Percentiles rank a stretch among this genome's conserved stretches.
Evolutionary conservation across 2,888 invertebrate genomes (phyloP).

Genomic region (Euclidia mi): DNA sequence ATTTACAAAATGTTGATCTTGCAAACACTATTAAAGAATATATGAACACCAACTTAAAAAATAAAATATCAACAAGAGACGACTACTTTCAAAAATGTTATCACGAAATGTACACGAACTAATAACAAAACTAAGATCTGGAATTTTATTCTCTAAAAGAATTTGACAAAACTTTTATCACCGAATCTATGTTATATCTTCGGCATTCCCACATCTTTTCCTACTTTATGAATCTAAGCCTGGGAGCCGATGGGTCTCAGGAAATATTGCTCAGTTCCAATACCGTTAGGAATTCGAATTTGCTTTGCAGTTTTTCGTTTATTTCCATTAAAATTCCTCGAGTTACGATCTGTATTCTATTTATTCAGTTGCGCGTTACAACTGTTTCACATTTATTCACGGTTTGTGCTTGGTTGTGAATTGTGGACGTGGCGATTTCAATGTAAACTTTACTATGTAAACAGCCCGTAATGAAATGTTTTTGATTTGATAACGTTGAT

Average conservation of each 20-base stretch:
- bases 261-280: constrained; percentile 66
- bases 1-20: too few relatives aligned
- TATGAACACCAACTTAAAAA: not conserved
- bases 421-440: constrained; percentile 57
- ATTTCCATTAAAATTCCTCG: constrained; percentile 75
- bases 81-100: not conserved
- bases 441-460: constrained; percentile 56
- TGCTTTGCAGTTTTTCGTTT: constrained; percentile 67
- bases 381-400: constrained; percentile 62
- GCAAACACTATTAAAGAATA: too few relatives aligned
- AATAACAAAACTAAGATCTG: not conserved
- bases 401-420: constrained; percentile 49
- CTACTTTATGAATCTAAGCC: constrained; percentile 45
- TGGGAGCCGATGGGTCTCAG: constrained; percentile 29
- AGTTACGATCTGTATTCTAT: constrained; percentile 72
- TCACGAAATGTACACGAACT: not conserved
- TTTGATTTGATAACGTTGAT: constrained; percentile 46
- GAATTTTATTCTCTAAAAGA: constrained; percentile 27
- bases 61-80: not conserved
- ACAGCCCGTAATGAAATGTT: constrained; percentile 53
- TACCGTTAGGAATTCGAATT: constrained; percentile 68
- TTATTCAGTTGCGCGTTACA: constrained; percentile 66
- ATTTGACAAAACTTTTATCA: constrained; percentile 47
- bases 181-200: constrained; percentile 36
- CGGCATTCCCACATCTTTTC: constrained; percentile 39